phyloP scores from a whole-genome alignment of 2,888 invertebrate species.

The Pseudolycoriella hygida region DNA sequence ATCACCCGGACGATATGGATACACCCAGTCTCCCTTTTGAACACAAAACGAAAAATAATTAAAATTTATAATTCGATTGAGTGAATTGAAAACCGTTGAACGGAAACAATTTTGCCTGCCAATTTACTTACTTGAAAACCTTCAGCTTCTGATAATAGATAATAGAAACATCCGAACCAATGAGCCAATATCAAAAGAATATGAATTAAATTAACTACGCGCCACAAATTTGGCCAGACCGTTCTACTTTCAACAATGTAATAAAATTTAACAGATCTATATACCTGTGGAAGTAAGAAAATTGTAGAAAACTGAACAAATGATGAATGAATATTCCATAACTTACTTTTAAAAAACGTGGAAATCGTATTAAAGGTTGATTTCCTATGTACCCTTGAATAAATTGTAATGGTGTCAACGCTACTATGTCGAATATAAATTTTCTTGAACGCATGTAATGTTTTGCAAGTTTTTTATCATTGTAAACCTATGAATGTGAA shows the following conservation, averaged over 20 bases:
- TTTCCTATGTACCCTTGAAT: slow-evolving; percentile 66
- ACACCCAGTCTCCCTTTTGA: slow-evolving; percentile 69
- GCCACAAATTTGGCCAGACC: slow-evolving; percentile 90
- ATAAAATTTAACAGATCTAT: slow-evolving; percentile 82
- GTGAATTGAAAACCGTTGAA: neutral
- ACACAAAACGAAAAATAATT: neutral
- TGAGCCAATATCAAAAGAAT: slow-evolving; percentile 87
- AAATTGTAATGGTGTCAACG: slow-evolving; percentile 72
- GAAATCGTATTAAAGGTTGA: slow-evolving; percentile 76
- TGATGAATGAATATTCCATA: slow-evolving; percentile 4
- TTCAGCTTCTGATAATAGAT: slow-evolving; percentile 79
- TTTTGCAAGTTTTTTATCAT: slow-evolving; percentile 72
- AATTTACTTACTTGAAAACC: slow-evolving; percentile 48
- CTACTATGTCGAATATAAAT: slow-evolving; percentile 68
- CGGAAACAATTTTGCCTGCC: neutral
- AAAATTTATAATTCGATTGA: neutral
- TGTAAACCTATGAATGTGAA: slow-evolving; percentile 49
- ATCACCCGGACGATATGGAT: slow-evolving; percentile 72
- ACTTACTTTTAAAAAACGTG: slow-evolving; percentile 65
- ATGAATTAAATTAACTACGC: slow-evolving; percentile 87
- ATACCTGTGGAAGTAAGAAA: too few species aligned
- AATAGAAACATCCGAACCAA: slow-evolving; percentile 98
- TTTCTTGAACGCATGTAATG: slow-evolving; percentile 74
- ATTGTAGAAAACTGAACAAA: neutral
- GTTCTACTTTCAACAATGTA: slow-evolving; percentile 93